A percentile compares a stretch with the other conserved stretches of the same genome.
Conservation (phyloP, 2,888 invertebrate species). For the Agonopterix arenella region DNA sequence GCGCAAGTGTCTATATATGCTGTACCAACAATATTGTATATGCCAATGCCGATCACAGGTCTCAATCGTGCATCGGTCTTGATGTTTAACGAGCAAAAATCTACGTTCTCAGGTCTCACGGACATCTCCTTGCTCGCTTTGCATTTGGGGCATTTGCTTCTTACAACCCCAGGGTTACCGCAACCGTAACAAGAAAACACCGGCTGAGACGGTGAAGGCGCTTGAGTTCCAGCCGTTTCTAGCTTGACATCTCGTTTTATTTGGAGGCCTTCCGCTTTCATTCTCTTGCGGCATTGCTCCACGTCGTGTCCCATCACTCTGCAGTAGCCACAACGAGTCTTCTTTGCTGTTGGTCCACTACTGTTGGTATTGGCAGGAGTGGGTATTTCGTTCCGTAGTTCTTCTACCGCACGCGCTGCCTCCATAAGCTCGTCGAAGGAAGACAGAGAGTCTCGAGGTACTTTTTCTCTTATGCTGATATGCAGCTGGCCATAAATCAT, state of each 20-base stretch:
- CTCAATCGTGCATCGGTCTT: too few species aligned
- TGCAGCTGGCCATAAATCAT: background rate
- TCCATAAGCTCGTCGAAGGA: background rate
- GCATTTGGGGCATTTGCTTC: too few species aligned
- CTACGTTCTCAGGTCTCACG: too few species aligned
- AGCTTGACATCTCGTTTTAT: background rate
- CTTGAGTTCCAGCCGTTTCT: background rate
- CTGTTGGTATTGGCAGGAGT: too few species aligned
- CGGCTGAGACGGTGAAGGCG: constrained; percentile 2
- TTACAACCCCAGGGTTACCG: constrained; percentile 10
- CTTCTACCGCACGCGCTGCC: background rate
- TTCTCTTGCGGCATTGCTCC: constrained; percentile 6
- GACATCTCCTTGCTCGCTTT: too few species aligned
- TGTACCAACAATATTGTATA: too few species aligned
- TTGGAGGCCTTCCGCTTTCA: background rate
- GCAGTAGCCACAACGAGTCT: constrained; percentile 7
- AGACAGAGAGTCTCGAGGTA: background rate
- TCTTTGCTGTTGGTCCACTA: background rate
- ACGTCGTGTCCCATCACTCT: constrained; percentile 4
- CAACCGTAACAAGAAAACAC: constrained; percentile 14
- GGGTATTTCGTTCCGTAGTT: background rate
- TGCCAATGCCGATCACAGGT: too few species aligned
- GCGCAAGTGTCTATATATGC: background rate
- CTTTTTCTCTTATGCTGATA: background rate
- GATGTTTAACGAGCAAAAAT: too few species aligned